phyloP scores from a whole-genome alignment of 2,888 invertebrate genomes.

The Ophonus ardosiacus region DNA sequence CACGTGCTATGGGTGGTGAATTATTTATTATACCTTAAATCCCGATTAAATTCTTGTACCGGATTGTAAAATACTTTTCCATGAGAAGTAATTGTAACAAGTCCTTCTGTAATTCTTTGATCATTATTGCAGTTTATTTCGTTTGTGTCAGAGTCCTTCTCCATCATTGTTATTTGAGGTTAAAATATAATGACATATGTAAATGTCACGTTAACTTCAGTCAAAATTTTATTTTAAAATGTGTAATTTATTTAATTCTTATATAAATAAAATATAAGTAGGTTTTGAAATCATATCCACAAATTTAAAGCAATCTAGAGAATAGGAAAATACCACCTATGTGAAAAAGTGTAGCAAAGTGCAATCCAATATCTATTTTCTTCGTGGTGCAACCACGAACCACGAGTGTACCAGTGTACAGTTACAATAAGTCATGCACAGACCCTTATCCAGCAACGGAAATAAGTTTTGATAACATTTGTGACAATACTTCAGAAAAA shows the following conservation, averaged over 20 bases:
- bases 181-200: background rate
- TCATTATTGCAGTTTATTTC: conserved; percentile 58
- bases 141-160: background rate
- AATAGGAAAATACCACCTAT: too few relatives aligned
- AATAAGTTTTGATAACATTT: too few relatives aligned
- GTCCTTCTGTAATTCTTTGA: conserved; percentile 83
- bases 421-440: too few relatives aligned
- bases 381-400: too few relatives aligned
- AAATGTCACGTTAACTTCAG: background rate
- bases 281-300: too few relatives aligned
- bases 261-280: background rate
- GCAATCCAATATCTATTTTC: too few relatives aligned
- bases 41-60: conserved; percentile 98
- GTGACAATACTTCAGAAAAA: too few relatives aligned
- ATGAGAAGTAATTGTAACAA: conserved; percentile 85
- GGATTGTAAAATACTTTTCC: conserved; percentile 98
- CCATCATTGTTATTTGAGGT: conserved; percentile 26
- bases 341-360: too few relatives aligned
- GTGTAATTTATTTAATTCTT: background rate
- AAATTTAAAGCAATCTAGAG: too few relatives aligned
- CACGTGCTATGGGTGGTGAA: background rate
- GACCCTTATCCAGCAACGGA: too few relatives aligned
- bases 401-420: too few relatives aligned
- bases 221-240: background rate
- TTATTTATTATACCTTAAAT: conserved; percentile 82